Conservation (phyloP, 1,140 invertebrate genomes). For the Melanaphis sacchari region DNA sequence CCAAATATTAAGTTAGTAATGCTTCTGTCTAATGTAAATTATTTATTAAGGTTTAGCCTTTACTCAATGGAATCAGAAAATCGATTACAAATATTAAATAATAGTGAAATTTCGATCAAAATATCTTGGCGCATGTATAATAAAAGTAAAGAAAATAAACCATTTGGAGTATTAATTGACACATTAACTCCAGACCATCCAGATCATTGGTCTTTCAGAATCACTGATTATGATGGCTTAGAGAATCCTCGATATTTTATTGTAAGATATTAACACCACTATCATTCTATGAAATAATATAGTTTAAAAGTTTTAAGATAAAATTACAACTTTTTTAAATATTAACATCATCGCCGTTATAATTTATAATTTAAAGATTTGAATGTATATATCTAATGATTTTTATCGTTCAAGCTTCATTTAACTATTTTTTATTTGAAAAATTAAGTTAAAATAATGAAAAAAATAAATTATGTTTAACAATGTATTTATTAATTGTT, state of each 20-base stretch:
- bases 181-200: constrained; percentile 27
- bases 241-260: constrained; percentile 40
- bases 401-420: background rate
- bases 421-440: no score
- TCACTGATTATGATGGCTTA: background rate
- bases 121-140: constrained; percentile 35
- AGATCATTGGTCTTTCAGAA: constrained; percentile 35
- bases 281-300: background rate
- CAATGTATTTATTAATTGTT: no score
- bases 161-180: constrained; percentile 28
- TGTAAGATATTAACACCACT: background rate
- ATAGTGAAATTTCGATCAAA: constrained; percentile 18
- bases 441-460: no score
- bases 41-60: constrained; percentile 33
- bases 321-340: background rate
- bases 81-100: background rate
- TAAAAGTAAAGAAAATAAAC: background rate
- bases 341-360: background rate
- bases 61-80: constrained; percentile 6
- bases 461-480: no score
- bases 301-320: background rate
- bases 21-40: background rate
- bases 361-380: no score
- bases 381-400: background rate
- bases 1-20: background rate